Evolutionary conservation across 2,113 vertebrate species (phyloP), one percentile per base, ranked within the genome.

Genomic region (Egretta garzetta): DNA sequence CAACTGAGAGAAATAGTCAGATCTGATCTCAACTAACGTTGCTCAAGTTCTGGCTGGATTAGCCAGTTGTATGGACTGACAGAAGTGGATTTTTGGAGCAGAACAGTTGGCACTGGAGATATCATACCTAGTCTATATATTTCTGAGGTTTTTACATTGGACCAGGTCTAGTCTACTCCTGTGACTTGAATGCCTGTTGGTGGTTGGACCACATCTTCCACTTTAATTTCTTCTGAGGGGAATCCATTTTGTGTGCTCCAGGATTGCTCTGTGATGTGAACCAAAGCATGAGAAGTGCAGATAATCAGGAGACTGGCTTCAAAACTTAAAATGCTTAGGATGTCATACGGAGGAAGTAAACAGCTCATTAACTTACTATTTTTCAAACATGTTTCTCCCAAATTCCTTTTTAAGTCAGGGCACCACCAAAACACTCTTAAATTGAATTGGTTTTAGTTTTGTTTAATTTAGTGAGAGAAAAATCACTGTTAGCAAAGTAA

Each of bases 391-490:
- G 19, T 67, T 90, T 90, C 74, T 72, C 32, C 30, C 22, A 76
- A 87, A 85, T 80, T 60, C 55, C n/a, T 76, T 76, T 93, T 86
- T 76, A 93, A 93, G 39, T 85, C 74, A 14, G 32, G 16, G 35
- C 67, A 90, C 63, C 50, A 73, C 21, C 20, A 73, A 91, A 87
- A 79, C 47, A 53, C 81, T 81, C 37, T 93, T 18, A 16, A 66
- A 60, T 49, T 73, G 37, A 88, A 82, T 66, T 85, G 12, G 18
- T 5, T 96, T 91, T 66, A 53, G 27, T 53, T 68, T 80, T 94
- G 77, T 82, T 82, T 93, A 89, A 93, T 89, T 91, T 90, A 86
- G 67, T 76, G 74, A 86, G 37, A 85, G 74, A 90, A 94, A 95
- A 89, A 79, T 89, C 20, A 4, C 77, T 87, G 81, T 82, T 85